A percentile compares a stretch with the other conserved stretches of the same genome.
Conservation (phyloP, 2,113 vertebrate genomes). For the Ibidorhyncha struthersii region DNA sequence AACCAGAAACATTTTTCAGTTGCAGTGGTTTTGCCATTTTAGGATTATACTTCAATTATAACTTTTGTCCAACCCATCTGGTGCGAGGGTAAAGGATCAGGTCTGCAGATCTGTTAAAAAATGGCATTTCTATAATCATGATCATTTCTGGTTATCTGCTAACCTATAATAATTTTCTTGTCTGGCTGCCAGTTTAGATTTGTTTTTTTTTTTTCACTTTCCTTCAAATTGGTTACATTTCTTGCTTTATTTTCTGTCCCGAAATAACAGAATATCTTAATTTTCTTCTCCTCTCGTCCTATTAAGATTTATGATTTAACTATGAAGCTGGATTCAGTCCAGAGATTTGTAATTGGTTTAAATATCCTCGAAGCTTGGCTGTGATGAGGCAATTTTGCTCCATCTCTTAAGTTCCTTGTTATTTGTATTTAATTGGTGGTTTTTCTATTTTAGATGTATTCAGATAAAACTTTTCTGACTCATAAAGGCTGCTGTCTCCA, state of each 20-base stretch:
- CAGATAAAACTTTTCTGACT: neutral
- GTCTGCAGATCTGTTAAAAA: neutral
- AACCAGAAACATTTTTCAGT: neutral
- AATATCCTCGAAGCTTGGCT: neutral
- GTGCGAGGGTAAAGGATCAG: neutral
- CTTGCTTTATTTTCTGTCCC: neutral
- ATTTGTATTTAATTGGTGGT: neutral
- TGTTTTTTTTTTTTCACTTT: neutral
- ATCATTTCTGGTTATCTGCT: neutral
- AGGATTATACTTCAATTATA: neutral
- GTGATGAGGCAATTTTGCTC: neutral
- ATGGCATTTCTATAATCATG: neutral
- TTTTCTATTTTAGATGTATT: neutral
- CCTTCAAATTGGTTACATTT: neutral
- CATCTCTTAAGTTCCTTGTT: neutral
- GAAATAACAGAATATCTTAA: neutral
- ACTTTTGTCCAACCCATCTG: neutral
- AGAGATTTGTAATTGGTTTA: neutral
- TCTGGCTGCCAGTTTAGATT: neutral
- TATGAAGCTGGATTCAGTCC: neutral
- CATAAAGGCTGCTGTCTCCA: neutral
- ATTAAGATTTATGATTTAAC: neutral
- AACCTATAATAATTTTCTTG: neutral
- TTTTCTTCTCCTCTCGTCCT: neutral
- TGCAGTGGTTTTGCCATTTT: neutral